Evolutionary conservation across 1,140 invertebrate species (phyloP).

Genomic region (Pogonognathellus flavescens): DNA sequence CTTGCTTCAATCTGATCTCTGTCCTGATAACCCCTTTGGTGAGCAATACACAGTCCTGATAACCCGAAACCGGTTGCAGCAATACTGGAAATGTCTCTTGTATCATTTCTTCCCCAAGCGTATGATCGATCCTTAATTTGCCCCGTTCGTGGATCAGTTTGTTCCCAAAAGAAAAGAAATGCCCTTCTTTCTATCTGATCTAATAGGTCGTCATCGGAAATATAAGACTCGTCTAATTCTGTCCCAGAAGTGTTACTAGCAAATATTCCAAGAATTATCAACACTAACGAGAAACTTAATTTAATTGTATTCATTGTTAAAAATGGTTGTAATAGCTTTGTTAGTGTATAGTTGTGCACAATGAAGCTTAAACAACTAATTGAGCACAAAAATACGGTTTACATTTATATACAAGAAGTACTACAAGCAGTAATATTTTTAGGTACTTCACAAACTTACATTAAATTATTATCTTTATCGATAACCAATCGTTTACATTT

Average conservation of each 20-base stretch:
- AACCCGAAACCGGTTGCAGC: slow-evolving; percentile 62
- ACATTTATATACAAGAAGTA: no score
- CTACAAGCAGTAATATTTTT: no score
- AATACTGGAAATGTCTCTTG: slow-evolving; percentile 51
- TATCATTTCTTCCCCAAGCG: slow-evolving; percentile 47
- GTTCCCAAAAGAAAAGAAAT: slow-evolving; percentile 58
- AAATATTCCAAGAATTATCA: neutral
- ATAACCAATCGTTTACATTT: no score
- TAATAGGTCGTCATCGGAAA: slow-evolving; percentile 53
- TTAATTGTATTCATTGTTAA: no score
- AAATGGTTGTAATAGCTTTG: no score
- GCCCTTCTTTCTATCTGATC: slow-evolving; percentile 57
- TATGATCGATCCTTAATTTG: slow-evolving; percentile 59
- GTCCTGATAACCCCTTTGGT: slow-evolving; percentile 54
- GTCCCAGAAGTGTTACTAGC: no score
- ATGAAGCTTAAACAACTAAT: no score
- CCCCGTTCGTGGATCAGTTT: slow-evolving; percentile 53
- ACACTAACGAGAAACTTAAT: neutral
- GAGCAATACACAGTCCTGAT: slow-evolving; percentile 56
- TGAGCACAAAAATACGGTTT: no score
- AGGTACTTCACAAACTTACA: no score
- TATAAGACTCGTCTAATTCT: neutral
- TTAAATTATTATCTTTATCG: no score
- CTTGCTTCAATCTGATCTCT: slow-evolving; percentile 52
- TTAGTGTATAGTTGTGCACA: no score